Conservation (phyloP, 1,140 invertebrate species). For the Sitophilus oryzae region DNA sequence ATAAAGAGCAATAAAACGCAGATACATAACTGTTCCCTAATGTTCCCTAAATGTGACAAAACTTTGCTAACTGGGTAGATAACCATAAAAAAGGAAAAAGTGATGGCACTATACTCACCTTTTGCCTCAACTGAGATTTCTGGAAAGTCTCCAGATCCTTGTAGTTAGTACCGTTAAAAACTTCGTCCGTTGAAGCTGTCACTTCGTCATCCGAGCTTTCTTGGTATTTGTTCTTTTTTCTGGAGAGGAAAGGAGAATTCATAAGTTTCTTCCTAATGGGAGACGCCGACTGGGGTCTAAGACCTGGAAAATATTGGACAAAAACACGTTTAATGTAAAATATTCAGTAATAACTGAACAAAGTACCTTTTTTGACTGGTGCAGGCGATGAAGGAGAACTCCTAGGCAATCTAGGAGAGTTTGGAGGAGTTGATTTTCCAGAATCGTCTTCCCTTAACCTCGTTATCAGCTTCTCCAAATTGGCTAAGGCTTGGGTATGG, state of each 20-base stretch:
- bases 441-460: conserved; percentile 49
- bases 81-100: neutral
- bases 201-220: conserved; percentile 86
- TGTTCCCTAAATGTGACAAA: too few species aligned
- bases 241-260: conserved; percentile 71
- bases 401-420: conserved; percentile 59
- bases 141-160: conserved; percentile 90
- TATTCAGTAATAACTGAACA: neutral
- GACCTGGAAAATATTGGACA: conserved; percentile 40
- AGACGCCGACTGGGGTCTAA: conserved; percentile 70
- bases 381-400: conserved; percentile 66
- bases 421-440: conserved; percentile 42
- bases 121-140: conserved; percentile 88
- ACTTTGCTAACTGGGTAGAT: too few species aligned
- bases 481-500: conserved; percentile 51
- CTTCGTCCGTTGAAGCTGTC: conserved; percentile 57
- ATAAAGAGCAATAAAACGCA: too few species aligned
- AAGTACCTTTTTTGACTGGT: conserved; percentile 55
- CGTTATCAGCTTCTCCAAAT: conserved; percentile 51
- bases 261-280: conserved; percentile 73
- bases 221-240: conserved; percentile 62
- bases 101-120: conserved; percentile 56
- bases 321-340: neutral
- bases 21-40: too few species aligned
- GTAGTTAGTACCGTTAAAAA: conserved; percentile 65